Conservation (phyloP, 1,140 invertebrate species). For the Drosophila auraria region DNA sequence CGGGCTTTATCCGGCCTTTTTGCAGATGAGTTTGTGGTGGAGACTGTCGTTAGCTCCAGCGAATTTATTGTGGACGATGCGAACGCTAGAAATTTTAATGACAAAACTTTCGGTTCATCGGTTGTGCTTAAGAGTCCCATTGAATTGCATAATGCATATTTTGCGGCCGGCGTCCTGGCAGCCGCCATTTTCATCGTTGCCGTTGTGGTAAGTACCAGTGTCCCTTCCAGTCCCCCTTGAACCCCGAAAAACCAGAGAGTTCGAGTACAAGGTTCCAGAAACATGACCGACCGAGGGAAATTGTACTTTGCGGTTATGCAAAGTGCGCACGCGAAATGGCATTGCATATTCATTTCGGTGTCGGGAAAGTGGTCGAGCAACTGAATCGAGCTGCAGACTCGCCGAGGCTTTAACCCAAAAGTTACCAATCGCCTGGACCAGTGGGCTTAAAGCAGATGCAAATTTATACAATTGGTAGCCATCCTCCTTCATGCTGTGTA, state of each 20-base stretch:
- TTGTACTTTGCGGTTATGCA: constrained; percentile 68
- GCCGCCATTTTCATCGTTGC: constrained; percentile 89
- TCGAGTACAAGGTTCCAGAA: constrained; percentile 17
- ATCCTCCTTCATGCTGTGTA: constrained; percentile 25
- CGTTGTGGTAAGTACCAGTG: constrained; percentile 87
- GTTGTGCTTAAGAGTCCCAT: constrained; percentile 84
- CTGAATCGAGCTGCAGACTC: constrained; percentile 21
- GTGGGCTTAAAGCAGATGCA: constrained; percentile 54
- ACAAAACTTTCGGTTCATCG: constrained; percentile 88
- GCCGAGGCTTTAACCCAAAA: constrained; percentile 37
- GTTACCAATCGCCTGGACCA: constrained; percentile 44
- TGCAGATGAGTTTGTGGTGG: constrained; percentile 88
- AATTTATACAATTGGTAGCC: constrained; percentile 57
- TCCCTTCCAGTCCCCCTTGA: neutral
- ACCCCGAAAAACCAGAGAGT: constrained; percentile 17
- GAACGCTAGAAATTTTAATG: constrained; percentile 87
- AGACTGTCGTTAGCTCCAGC: constrained; percentile 87
- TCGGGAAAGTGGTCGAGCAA: constrained; percentile 38
- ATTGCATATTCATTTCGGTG: constrained; percentile 79
- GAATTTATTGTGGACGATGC: constrained; percentile 86
- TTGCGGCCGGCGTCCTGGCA: constrained; percentile 90
- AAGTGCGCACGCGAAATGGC: constrained; percentile 51
- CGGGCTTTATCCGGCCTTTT: constrained; percentile 13
- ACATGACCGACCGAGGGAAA: constrained; percentile 60
- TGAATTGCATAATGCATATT: constrained; percentile 90